Conservation (phyloP, 2,797 vertebrate genomes). For the Pseudochaenichthys georgianus region DNA sequence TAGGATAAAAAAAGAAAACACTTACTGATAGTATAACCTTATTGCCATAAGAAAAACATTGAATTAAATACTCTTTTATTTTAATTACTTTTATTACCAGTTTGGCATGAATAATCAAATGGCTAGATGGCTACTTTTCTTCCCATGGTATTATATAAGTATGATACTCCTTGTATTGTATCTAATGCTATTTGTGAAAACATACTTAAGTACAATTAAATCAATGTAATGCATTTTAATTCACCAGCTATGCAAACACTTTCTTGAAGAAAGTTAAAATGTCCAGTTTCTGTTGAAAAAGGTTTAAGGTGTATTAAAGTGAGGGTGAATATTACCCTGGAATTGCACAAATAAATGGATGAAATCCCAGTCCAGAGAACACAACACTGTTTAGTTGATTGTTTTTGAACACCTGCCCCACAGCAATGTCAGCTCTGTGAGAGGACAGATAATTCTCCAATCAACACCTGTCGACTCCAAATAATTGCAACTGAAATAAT, state of each 20-base stretch:
- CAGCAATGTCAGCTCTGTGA: constrained; percentile 57
- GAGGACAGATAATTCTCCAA: constrained; percentile 70
- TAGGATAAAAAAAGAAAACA: constrained; percentile 17
- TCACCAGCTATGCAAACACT: background rate
- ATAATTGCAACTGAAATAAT: constrained; percentile 65
- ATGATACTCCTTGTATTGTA: background rate
- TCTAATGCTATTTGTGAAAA: background rate
- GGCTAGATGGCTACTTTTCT: too few species aligned
- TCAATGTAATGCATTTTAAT: background rate
- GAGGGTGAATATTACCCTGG: constrained; percentile 19
- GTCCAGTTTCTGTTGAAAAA: background rate
- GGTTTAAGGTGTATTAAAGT: constrained; percentile 2
- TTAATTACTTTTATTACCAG: constrained; percentile 5
- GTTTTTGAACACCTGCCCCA: constrained; percentile 58
- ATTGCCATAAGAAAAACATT: constrained; percentile 6
- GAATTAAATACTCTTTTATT: constrained; percentile 7
- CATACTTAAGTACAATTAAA: background rate
- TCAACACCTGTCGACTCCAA: constrained; percentile 65
- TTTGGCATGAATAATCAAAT: background rate
- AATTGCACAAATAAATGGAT: constrained; percentile 35
- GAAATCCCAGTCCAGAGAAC: constrained; percentile 33
- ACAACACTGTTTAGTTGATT: constrained; percentile 51
- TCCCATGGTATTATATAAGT: too few species aligned
- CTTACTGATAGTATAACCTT: constrained; percentile 5
- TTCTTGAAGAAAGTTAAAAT: constrained; percentile 3